Base-by-base conservation (phyloP, 2,888 invertebrate genomes). In the Drosophila birchii region DNA sequence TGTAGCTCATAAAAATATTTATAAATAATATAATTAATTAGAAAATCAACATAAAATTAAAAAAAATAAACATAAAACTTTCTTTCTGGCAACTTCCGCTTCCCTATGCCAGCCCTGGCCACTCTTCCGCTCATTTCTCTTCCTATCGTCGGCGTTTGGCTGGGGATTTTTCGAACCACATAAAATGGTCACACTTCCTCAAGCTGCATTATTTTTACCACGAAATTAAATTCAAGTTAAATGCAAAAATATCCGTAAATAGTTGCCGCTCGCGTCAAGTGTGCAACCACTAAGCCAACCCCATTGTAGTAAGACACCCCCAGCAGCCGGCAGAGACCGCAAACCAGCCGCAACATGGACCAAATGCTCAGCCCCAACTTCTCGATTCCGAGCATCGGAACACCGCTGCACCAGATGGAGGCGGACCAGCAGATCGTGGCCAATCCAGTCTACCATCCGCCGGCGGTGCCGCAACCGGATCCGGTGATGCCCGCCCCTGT, bases 321-420 rank as follows among this genome's bases (percentile, higher is more conserved):
- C 29, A 12, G 8, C 14, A 41, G 49, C 9, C 11, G 49, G n/a
- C 7, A 51, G 18, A 62, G 36, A 54, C 7, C 26, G 14, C 18
- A 56, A 20, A 58, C 12, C 72, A 16, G 29, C 60, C 9, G 9
- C 54, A 94, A 93, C 81, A 97, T 97, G 97, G 97, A 97, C 95
- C 96, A 97, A 93, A 97, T 97, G 97, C 93, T 97, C 74, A 97
- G 97, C 93, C 97, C 97, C 23, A 97, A 96, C 76, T 96, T 95
- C 89, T 96, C 96, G 85, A 97, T 97, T 92, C 97, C 97, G 76
- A 97, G 97, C 88, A 97, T 98, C 91, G 97, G 96, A 62, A 98
- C 97, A 8, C 97, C 98, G 3, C 92, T 97, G 18, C 97, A 97
- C 93, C 97, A 97, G 88, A 96, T 97, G 23, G 97, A 97, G 91